Evolutionary conservation across 2,113 vertebrate genomes (phyloP).

Genomic region (Larimichthys polyactis): DNA sequence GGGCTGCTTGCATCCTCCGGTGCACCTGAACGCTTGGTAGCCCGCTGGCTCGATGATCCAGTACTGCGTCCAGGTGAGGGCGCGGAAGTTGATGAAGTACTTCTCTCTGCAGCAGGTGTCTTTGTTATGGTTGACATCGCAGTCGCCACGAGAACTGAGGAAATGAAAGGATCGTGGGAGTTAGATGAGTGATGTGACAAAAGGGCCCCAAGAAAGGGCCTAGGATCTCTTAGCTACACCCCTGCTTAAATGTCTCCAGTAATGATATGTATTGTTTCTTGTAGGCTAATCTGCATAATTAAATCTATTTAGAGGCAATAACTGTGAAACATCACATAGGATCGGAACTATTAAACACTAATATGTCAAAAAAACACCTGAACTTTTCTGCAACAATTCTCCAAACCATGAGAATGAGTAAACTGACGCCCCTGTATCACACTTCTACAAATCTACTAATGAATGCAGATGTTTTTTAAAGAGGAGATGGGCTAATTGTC

Average conservation of each 20-base stretch:
- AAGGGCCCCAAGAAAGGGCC: background rate
- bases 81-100: constrained; percentile 88
- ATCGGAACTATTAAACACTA: background rate
- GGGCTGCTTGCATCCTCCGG: constrained; percentile 85
- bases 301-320: background rate
- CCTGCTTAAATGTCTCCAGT: background rate
- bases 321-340: background rate
- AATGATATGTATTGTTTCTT: background rate
- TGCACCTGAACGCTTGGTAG: constrained; percentile 88
- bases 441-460: background rate
- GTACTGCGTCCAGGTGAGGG: constrained; percentile 88
- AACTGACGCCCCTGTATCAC: constrained; percentile 18
- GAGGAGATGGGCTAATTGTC: constrained; percentile 50
- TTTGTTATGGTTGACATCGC: constrained; percentile 70
- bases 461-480: constrained; percentile 40
- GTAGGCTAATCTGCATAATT: background rate
- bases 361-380: background rate
- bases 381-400: background rate
- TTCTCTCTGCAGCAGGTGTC: constrained; percentile 88
- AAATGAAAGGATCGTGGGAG: background rate
- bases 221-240: constrained; percentile 13
- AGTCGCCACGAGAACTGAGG: constrained; percentile 88
- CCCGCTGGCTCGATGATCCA: constrained; percentile 90
- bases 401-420: constrained; percentile 2
- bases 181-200: background rate